These are phyloP conservation scores for Leptodactylus fuscus DNA, from an alignment of 2,113 vertebrate species.

Conservation along the genomic window DNA sequence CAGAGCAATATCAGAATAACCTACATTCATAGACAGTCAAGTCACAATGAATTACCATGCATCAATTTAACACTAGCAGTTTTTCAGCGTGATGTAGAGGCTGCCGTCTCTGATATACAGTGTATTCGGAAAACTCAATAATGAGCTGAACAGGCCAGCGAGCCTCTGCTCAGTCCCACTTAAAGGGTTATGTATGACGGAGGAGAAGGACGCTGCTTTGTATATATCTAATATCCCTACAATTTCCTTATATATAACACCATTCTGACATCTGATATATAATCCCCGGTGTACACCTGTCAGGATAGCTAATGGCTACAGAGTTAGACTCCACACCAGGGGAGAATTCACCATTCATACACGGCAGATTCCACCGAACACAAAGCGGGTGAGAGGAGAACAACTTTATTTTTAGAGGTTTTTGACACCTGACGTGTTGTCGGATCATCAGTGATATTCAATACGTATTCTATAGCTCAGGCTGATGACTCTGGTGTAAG, in stretches of 20 bases:
- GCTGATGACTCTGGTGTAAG: not conserved
- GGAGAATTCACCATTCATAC: too few relatives aligned
- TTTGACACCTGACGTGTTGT: not conserved
- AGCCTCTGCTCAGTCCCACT: conserved; percentile 33
- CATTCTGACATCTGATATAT: conserved; percentile 23
- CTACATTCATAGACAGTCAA: conserved; percentile 47
- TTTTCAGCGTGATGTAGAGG: conserved; percentile 46
- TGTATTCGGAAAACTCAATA: conserved; percentile 35
- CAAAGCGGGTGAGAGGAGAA: not conserved
- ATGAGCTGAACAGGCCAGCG: conserved; percentile 32
- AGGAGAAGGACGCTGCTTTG: not conserved
- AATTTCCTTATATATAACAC: not conserved
- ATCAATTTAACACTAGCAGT: conserved; percentile 49
- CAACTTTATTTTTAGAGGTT: not conserved
- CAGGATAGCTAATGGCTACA: not conserved
- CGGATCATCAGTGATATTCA: conserved; percentile 14
- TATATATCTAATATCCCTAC: conserved; percentile 20
- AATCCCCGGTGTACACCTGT: not conserved
- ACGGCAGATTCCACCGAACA: not conserved
- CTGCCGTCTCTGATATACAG: conserved; percentile 26
- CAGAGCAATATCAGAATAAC: conserved; percentile 49
- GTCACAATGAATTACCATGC: conserved; percentile 51
- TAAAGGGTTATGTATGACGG: conserved; percentile 33
- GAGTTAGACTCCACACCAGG: not conserved
- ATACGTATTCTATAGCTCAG: not conserved